Conservation (phyloP, 1,140 invertebrate genomes). For the Drosophila asahinai region DNA sequence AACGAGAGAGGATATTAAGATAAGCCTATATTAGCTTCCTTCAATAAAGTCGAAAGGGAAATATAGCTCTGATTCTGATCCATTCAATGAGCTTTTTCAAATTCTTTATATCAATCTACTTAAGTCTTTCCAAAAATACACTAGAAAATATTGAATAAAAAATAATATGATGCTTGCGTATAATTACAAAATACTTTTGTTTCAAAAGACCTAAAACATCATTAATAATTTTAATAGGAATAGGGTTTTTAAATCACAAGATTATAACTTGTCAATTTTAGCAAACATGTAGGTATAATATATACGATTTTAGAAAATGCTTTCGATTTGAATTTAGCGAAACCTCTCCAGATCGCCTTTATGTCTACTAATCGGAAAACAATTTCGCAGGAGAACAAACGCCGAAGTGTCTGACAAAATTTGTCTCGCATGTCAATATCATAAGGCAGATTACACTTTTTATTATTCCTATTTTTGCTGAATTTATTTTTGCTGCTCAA, state of each 20-base stretch:
- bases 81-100: neutral
- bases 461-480: constrained; percentile 8
- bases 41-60: neutral
- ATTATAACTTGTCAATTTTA: too few relatives aligned
- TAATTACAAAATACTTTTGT: too few relatives aligned
- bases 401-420: constrained; percentile 48
- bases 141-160: neutral
- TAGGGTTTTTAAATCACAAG: too few relatives aligned
- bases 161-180: neutral
- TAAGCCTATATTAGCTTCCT: neutral
- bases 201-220: too few relatives aligned
- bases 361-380: constrained; percentile 55
- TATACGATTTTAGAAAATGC: too few relatives aligned
- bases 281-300: too few relatives aligned
- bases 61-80: neutral
- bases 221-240: too few relatives aligned
- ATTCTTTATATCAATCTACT: neutral
- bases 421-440: constrained; percentile 66
- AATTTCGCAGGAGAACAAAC: constrained; percentile 38
- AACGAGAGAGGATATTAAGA: too few relatives aligned
- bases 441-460: constrained; percentile 36
- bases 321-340: neutral
- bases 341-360: neutral
- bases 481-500: constrained; percentile 12
- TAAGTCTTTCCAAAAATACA: neutral